Base-by-base conservation (phyloP, 2,113 vertebrate species). In the Recurvirostra avosetta region DNA sequence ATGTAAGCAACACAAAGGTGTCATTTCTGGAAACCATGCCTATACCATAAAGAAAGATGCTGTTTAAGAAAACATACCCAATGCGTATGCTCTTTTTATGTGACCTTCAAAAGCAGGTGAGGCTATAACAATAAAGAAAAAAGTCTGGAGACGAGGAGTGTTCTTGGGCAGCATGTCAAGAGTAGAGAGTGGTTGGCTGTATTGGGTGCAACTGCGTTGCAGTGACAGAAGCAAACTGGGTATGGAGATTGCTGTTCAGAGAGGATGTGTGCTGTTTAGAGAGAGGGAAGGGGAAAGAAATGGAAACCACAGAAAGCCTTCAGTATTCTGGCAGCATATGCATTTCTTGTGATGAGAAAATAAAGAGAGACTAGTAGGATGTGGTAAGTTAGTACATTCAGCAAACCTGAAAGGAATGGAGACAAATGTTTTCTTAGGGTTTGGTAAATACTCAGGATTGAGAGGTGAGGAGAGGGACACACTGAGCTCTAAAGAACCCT, bases 171-270 rank as follows among this genome's bases (percentile, higher is more conserved):
- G 49, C 25, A 15, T 3, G 23, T 56, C 1, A 7, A 38, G 77
- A n/a, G 40, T 47, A 62, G 22, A 5, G 25, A 32, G 47, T 2
- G 6, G 23, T 14, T 6, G 15, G 29, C 65, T 50, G 23, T 18
- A 9, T 18, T 7, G 8, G 29, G 10, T 1, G 5, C 2, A 4
- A 45, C 56, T 8, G 43, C 0, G 2, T 32, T 11, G 40, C 5
- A 9, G 52, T 29, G 50, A 34, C 30, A 16, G 53, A 53, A 45
- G n/a, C 20, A 22, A 55, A 16, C 9, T 27, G 23, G 10, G 18
- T 21, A 4, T 1, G 5, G 61, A 62, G 36, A 3, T n/a, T 56
- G 55, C 23, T 55, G 27, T 62, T 56, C 16, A 22, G 76, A 20
- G 36, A 21, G 81, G 17, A 45, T 45, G 36, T 50, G 22, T 50